Percentiles rank a stretch among this genome's conserved stretches.
Conservation (phyloP, 2,113 vertebrate species). For the Telmatochromis bifrenatus region DNA sequence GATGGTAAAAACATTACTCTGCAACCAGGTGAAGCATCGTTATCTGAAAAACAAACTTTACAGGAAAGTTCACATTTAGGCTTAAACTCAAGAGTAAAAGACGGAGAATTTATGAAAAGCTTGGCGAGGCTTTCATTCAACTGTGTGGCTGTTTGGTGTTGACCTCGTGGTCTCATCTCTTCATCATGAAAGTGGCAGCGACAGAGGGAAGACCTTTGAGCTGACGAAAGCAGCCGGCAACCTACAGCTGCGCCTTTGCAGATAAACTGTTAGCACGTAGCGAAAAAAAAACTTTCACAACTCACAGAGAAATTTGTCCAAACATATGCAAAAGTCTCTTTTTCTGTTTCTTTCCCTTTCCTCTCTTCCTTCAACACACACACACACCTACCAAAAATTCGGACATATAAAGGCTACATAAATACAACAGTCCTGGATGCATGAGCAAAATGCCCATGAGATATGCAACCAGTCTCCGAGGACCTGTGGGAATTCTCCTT, state of each 20-base stretch:
- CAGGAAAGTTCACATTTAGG: neutral
- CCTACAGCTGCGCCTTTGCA: constrained; percentile 59
- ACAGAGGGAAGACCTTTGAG: constrained; percentile 25
- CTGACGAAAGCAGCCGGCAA: constrained; percentile 20
- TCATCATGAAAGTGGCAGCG: constrained; percentile 31
- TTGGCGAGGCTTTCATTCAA: neutral
- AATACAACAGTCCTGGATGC: neutral
- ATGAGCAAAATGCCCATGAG: constrained; percentile 25
- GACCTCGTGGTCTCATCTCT: constrained; percentile 18
- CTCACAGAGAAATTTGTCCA: neutral
- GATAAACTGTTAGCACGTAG: constrained; percentile 48
- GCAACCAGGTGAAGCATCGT: neutral
- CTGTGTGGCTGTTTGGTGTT: neutral
- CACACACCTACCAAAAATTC: neutral
- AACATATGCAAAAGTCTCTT: neutral
- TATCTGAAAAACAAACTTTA: neutral
- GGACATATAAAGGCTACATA: constrained; percentile 1
- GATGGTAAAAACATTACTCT: neutral
- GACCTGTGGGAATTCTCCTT: constrained; percentile 48
- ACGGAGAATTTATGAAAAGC: neutral
- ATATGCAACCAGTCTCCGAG: constrained; percentile 19
- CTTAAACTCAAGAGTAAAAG: neutral
- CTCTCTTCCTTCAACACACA: neutral
- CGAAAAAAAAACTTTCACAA: constrained; percentile 3
- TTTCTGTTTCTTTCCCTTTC: neutral